These are phyloP conservation scores for Magallana gigas DNA, from an alignment of 1,140 invertebrate genomes.

Conservation along the genomic window DNA sequence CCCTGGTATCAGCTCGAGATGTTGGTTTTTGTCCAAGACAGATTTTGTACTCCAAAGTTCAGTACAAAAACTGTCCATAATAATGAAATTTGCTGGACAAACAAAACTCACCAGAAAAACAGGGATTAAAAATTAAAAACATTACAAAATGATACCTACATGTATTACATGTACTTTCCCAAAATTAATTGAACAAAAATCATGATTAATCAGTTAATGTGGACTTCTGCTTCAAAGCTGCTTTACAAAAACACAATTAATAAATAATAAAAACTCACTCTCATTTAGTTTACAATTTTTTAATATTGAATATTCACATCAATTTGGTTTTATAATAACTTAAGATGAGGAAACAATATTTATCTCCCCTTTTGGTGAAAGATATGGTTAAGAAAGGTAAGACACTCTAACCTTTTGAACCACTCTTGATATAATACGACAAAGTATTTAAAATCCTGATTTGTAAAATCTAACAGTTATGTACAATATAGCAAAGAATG, in stretches of 20 bases:
- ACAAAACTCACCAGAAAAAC: no score
- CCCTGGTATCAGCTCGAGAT: no score
- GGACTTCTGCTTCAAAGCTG: no score
- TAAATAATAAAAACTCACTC: background rate
- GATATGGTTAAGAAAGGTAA: background rate
- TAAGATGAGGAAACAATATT: slow-evolving; percentile 19
- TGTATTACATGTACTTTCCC: no score
- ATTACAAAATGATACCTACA: no score
- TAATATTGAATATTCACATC: slow-evolving; percentile 39
- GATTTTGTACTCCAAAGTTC: no score
- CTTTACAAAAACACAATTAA: background rate
- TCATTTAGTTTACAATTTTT: background rate
- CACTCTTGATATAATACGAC: background rate
- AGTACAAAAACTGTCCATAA: no score
- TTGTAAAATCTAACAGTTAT: slow-evolving; percentile 23
- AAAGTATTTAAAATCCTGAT: slow-evolving; percentile 2
- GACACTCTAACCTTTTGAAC: background rate
- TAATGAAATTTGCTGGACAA: no score
- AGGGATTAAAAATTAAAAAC: no score
- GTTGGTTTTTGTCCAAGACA: no score
- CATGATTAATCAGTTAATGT: no score
- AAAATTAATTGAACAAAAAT: no score
- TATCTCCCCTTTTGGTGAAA: slow-evolving; percentile 16
- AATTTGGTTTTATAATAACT: slow-evolving; percentile 20
- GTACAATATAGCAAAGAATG: slow-evolving; percentile 9